Conservation (phyloP, 2,888 invertebrate species). For the Netelia melanura region DNA sequence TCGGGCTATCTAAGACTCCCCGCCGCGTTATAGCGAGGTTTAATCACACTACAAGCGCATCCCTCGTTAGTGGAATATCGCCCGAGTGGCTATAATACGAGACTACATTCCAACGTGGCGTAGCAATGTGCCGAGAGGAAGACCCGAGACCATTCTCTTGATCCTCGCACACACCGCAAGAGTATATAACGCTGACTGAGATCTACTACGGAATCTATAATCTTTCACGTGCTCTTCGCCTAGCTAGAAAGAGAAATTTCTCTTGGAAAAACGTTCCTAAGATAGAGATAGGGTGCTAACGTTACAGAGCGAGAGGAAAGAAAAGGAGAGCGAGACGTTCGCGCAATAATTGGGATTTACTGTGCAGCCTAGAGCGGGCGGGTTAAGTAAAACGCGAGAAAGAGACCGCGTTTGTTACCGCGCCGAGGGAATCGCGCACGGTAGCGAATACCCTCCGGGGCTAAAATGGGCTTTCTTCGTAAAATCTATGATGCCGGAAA, state of each 20-base stretch:
- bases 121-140: constrained; percentile 28
- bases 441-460: too few relatives aligned
- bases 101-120: constrained; percentile 80
- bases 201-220: constrained; percentile 57
- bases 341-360: too few relatives aligned
- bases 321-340: constrained; percentile 41
- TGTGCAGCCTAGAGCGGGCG: too few relatives aligned
- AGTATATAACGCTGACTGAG: constrained; percentile 8
- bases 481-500: too few relatives aligned
- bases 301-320: constrained; percentile 40
- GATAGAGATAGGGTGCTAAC: constrained; percentile 60
- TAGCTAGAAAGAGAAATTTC: constrained; percentile 24
- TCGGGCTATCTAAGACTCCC: constrained; percentile 75
- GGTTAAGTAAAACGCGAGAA: too few relatives aligned
- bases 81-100: constrained; percentile 81
- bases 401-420: too few relatives aligned
- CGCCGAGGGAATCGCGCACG: too few relatives aligned
- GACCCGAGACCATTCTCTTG: background rate
- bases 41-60: constrained; percentile 84
- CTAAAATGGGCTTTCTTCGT: too few relatives aligned
- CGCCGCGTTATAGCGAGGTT: constrained; percentile 83
- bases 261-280: constrained; percentile 73
- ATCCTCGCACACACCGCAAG: background rate
- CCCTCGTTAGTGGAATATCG: constrained; percentile 84
- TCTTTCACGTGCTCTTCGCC: constrained; percentile 60